Percentiles rank a stretch among this genome's conserved stretches.
Conservation (phyloP, 92 coral and sea anemone species). For the Paragorgia papillata region DNA sequence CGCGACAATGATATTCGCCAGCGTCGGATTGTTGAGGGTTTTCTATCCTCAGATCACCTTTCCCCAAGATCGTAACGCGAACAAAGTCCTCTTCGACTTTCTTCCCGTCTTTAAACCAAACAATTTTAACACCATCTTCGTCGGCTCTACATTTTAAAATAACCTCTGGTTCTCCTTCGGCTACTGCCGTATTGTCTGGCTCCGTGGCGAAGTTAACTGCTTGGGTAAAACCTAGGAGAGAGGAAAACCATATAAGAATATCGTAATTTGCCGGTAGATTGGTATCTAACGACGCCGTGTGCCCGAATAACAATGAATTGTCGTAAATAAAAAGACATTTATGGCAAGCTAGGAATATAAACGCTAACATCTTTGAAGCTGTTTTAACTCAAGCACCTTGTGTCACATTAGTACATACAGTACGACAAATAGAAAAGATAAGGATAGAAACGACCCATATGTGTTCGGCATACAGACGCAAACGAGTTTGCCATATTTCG, state of each 20-base stretch:
- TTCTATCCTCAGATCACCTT: conserved; percentile 7
- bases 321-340: too few relatives aligned
- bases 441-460: too few relatives aligned
- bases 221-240: neutral
- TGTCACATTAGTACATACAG: neutral
- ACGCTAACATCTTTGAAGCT: neutral
- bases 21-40: conserved; percentile 5
- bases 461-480: too few relatives aligned
- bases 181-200: conserved; percentile 13
- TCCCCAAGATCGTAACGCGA: neutral
- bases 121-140: neutral
- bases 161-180: neutral
- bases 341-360: too few relatives aligned
- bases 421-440: neutral
- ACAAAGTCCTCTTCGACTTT: neutral
- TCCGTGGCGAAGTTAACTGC: neutral
- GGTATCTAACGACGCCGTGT: too few relatives aligned
- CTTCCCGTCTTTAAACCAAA: neutral
- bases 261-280: too few relatives aligned
- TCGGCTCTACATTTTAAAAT: conserved; percentile 20
- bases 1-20: conserved; percentile 42
- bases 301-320: too few relatives aligned
- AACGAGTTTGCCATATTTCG: too few relatives aligned
- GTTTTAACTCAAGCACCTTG: neutral
- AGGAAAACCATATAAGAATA: neutral